Evolutionary conservation across 2,113 vertebrate species (phyloP).

Genomic region (Gymnogyps californianus): DNA sequence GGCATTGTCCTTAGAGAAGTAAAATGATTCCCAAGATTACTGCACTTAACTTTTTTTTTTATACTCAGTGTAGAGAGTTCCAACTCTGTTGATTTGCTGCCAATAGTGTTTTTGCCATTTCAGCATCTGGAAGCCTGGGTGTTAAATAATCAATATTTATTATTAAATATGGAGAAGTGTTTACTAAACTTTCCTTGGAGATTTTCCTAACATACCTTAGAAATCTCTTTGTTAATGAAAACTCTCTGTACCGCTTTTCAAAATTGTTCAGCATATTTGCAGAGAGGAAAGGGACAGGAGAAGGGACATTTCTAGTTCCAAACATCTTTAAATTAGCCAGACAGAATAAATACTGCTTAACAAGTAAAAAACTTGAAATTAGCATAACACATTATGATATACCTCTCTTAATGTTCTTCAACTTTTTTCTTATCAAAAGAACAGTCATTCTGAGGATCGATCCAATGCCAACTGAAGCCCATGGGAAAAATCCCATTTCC

Average conservation of each 20-base stretch:
- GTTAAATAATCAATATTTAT: conserved; percentile 44
- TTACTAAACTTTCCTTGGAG: not conserved
- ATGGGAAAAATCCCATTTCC: not conserved
- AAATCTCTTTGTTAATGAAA: conserved; percentile 1
- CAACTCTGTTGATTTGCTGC: not conserved
- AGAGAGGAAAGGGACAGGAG: not conserved
- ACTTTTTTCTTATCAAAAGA: not conserved
- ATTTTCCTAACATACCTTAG: not conserved
- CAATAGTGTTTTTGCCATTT: not conserved
- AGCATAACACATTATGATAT: not conserved
- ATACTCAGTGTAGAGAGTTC: not conserved
- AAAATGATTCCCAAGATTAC: not conserved
- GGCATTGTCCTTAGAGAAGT: not conserved
- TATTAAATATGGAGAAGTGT: conserved; percentile 19
- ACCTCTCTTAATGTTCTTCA: not conserved
- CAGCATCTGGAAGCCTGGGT: conserved; percentile 27
- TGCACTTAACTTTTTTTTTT: not conserved
- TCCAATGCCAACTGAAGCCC: not conserved
- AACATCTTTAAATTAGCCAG: not conserved
- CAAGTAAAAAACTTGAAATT: not conserved
- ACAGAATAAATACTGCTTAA: not conserved
- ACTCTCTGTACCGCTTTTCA: not conserved
- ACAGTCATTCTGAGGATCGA: not conserved
- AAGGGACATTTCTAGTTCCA: not conserved
- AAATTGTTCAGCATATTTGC: not conserved